Base-by-base conservation (phyloP, 1,140 invertebrate genomes). In the Sycophaga agraensis region DNA sequence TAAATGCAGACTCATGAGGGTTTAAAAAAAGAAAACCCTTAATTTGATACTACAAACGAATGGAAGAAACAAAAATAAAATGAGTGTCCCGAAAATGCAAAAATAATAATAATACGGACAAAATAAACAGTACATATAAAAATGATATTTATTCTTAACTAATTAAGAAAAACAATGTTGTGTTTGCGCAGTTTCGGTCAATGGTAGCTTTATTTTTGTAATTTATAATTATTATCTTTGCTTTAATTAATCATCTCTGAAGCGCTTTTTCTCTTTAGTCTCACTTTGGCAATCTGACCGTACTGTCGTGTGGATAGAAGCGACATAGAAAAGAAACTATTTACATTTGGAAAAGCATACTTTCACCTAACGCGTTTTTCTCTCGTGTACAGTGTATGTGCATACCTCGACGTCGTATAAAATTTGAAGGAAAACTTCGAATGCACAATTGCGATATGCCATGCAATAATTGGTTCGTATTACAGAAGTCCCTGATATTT, bases 261-360 rank as follows among this genome's bases (percentile, higher is more conserved):
- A 57, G 43, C 31, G 28, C n/a, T 24, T 57, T 28, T 46, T 49
- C 34, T 50, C 39, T 51, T 34, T 45, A 45, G 49, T 43, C 39
- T 59, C 49, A 26, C 58, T 59, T 59, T 59, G 58, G 58, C 39
- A 43, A 59, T 59, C 37, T n/a, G 19, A 59, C 40, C 31, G 49
- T 26, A 6, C 31, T 46, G 49, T 46, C 50, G 49, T 50, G 3
- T 26, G 11, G 9, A 28, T 46, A 53, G 28, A 53, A 53, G 58
- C 49, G 51, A 46, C 34, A 7, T 60, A 60, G 40, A 53, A 60
- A 60, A 31, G 22, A 60, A 62, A 62, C 51, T 62, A 62, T 62
- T 62, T 54, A 55, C 50, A 55, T 40, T 55, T 49, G 43, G 31
- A 55, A 51, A 62, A 62, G 51, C 53, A 62, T 55, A 40, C 19